phyloP scores from a whole-genome alignment of 2,888 invertebrate species.

The Synergus itoensis region DNA sequence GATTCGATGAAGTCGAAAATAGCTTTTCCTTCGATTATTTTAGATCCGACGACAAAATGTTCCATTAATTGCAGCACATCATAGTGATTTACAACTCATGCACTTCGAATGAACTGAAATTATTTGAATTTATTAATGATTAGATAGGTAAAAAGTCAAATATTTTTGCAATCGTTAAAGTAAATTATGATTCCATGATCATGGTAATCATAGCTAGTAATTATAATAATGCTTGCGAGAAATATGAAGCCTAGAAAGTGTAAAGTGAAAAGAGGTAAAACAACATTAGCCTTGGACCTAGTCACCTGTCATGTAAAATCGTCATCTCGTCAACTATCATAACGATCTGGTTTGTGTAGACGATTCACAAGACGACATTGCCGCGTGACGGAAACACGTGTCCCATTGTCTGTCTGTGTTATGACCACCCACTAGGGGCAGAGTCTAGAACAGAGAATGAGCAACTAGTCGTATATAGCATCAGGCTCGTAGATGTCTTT shows the following conservation, averaged over 20 bases:
- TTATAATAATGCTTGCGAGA: not conserved
- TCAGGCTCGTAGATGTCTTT: not conserved
- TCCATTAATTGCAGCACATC: slow-evolving; percentile 25
- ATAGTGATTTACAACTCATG: not conserved
- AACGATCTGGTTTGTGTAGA: slow-evolving; percentile 52
- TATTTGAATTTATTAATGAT: not conserved
- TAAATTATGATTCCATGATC: too few species aligned
- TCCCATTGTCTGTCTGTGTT: slow-evolving; percentile 67
- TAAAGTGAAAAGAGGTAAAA: not conserved
- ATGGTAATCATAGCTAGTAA: not conserved
- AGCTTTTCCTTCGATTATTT: slow-evolving; percentile 35
- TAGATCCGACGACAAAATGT: slow-evolving; percentile 14
- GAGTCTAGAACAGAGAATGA: slow-evolving; percentile 7
- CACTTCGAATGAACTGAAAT: not conserved
- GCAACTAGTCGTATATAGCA: not conserved
- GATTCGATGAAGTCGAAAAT: slow-evolving; percentile 40
- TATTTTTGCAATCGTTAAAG: not conserved
- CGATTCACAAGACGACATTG: slow-evolving; percentile 63
- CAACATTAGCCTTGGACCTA: not conserved
- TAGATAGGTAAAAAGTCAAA: not conserved
- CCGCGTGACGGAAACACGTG: slow-evolving; percentile 71
- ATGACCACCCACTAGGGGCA: slow-evolving; percentile 52
- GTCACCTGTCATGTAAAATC: slow-evolving; percentile 31
- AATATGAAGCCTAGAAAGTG: slow-evolving; percentile 9
- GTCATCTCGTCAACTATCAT: slow-evolving; percentile 49